A percentile compares a stretch with the other conserved stretches of the same genome.
Evolutionary conservation across 2,797 vertebrate genomes (phyloP).

Genomic region (Danio jaintianensis): DNA sequence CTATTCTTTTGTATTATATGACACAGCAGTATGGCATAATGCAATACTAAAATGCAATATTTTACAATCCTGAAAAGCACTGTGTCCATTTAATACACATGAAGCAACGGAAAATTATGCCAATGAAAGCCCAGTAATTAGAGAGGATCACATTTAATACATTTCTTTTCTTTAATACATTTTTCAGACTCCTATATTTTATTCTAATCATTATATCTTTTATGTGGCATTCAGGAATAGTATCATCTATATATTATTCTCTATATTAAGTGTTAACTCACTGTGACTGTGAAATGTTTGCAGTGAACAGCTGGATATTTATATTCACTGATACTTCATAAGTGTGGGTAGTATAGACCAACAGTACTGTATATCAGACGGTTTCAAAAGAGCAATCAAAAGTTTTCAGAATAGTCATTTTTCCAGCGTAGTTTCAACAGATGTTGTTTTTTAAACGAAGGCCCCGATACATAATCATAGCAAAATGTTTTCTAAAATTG

Average conservation of each 20-base stretch:
- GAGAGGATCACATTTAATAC: background rate
- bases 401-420: background rate
- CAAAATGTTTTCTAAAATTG: background rate
- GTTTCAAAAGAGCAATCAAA: background rate
- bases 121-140: background rate
- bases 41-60: conserved; percentile 14
- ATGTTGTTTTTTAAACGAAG: background rate
- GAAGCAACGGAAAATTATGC: background rate
- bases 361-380: background rate
- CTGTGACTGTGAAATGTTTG: background rate
- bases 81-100: background rate
- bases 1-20: background rate
- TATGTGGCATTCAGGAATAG: background rate
- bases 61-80: background rate
- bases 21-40: background rate
- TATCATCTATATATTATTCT: background rate
- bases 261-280: background rate
- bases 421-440: background rate
- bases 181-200: background rate
- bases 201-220: background rate
- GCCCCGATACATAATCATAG: background rate
- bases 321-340: background rate
- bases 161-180: background rate
- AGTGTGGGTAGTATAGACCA: background rate
- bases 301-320: background rate